These are phyloP conservation scores for Drosophila nigrodunni DNA, from an alignment of 1,140 invertebrate species.

Conservation along the genomic window DNA sequence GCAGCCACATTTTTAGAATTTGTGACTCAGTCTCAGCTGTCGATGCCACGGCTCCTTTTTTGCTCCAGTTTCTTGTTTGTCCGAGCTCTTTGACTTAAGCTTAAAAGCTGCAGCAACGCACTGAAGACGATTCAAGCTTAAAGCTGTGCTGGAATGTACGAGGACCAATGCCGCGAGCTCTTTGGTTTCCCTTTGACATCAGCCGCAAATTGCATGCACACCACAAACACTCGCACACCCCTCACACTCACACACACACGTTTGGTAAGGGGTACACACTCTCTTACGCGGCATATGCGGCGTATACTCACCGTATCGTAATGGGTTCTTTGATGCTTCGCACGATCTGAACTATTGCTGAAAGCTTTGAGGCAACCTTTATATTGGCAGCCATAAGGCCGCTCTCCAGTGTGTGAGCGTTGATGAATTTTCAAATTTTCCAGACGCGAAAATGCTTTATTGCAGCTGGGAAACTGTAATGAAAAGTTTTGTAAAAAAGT, in stretches of 20 bases:
- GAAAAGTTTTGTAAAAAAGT: slow-evolving; percentile 57
- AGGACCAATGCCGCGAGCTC: slow-evolving; percentile 57
- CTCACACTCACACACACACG: slow-evolving; percentile 17
- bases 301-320: slow-evolving; percentile 94
- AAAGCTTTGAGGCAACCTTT: slow-evolving; percentile 95
- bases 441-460: slow-evolving; percentile 96
- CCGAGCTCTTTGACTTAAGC: slow-evolving; percentile 6
- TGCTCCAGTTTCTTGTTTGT: not conserved
- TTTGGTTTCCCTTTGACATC: slow-evolving; percentile 77
- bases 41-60: not conserved
- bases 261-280: not conserved
- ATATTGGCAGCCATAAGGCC: slow-evolving; percentile 94
- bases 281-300: slow-evolving; percentile 3
- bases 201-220: slow-evolving; percentile 63
- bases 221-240: slow-evolving; percentile 3
- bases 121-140: slow-evolving; percentile 39
- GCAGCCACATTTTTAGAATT: slow-evolving; percentile 43
- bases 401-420: slow-evolving; percentile 95
- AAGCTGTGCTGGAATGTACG: slow-evolving; percentile 55
- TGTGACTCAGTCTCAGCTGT: slow-evolving; percentile 41
- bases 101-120: slow-evolving; percentile 20
- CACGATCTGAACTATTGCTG: slow-evolving; percentile 98
- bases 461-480: slow-evolving; percentile 94
- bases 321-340: slow-evolving; percentile 98
- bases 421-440: slow-evolving; percentile 99